These are phyloP conservation scores for Stenodera caucasica DNA, from an alignment of 2,888 invertebrate species.

Conservation along the genomic window DNA sequence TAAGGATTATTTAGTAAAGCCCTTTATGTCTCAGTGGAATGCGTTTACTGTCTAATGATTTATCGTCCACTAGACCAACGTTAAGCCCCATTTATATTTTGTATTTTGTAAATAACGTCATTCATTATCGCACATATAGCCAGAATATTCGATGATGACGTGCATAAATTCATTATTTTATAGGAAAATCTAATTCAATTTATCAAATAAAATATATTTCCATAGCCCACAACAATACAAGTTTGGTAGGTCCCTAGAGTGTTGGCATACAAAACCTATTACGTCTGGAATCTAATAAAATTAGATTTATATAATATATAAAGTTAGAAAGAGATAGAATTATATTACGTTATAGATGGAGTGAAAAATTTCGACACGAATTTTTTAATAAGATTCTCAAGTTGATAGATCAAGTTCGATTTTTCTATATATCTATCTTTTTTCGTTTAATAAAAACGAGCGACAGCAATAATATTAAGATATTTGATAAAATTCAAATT, in stretches of 20 bases:
- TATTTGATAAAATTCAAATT: background rate
- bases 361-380: background rate
- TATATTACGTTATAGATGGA: too few species aligned
- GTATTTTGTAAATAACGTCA: background rate
- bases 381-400: background rate
- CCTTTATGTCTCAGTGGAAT: slow-evolving; percentile 32
- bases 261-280: slow-evolving; percentile 2
- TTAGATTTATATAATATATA: background rate
- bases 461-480: background rate
- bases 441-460: too few species aligned
- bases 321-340: background rate
- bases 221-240: background rate
- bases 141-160: background rate
- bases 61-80: slow-evolving; percentile 22
- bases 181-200: background rate
- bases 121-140: background rate
- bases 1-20: slow-evolving; percentile 37
- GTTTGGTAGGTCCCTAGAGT: background rate
- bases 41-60: slow-evolving; percentile 26
- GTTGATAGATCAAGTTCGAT: background rate
- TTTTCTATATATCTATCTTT: too few species aligned
- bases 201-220: background rate
- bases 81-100: background rate
- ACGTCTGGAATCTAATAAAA: slow-evolving; percentile 5
- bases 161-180: background rate